These are phyloP conservation scores for Danio tinwini DNA, from an alignment of 2,797 vertebrate species.

Conservation along the genomic window DNA sequence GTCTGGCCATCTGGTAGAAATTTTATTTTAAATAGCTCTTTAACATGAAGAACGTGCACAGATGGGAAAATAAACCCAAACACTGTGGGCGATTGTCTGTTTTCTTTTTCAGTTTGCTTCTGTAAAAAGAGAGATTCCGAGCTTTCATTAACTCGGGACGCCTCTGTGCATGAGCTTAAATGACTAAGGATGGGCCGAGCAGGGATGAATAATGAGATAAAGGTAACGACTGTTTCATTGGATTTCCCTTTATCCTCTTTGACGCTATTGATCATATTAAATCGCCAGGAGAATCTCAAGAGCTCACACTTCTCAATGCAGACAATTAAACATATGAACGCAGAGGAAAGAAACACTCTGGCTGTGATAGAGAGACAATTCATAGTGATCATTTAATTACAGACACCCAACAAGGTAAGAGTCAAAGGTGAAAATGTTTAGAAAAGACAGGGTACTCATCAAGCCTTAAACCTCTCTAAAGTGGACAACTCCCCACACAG, in stretches of 20 bases:
- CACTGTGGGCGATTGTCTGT: not conserved
- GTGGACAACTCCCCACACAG: not conserved
- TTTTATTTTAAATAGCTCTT: constrained; percentile 8
- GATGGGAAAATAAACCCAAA: constrained; percentile 11
- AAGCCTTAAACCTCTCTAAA: constrained; percentile 14
- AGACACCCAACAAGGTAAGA: constrained; percentile 10
- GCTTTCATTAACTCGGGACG: constrained; percentile 39
- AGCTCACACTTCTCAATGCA: constrained; percentile 27
- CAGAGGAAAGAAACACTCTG: not conserved
- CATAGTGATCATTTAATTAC: not conserved
- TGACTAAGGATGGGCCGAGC: constrained; percentile 44
- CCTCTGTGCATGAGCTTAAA: constrained; percentile 36
- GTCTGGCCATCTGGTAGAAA: constrained; percentile 20
- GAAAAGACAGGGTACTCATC: not conserved
- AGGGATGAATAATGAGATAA: constrained; percentile 46
- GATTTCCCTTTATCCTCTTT: constrained; percentile 45
- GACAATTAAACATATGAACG: not conserved
- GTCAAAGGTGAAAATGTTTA: constrained; percentile 25
- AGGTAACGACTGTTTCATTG: constrained; percentile 54
- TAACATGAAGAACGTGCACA: constrained; percentile 1
- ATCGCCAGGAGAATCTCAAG: constrained; percentile 52
- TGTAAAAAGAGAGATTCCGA: constrained; percentile 25
- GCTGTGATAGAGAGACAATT: not conserved
- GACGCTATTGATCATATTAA: constrained; percentile 53
- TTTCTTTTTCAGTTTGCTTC: not conserved